Evolutionary conservation across 2,888 invertebrate species (phyloP).

Genomic region (Leptopilina myrica): DNA sequence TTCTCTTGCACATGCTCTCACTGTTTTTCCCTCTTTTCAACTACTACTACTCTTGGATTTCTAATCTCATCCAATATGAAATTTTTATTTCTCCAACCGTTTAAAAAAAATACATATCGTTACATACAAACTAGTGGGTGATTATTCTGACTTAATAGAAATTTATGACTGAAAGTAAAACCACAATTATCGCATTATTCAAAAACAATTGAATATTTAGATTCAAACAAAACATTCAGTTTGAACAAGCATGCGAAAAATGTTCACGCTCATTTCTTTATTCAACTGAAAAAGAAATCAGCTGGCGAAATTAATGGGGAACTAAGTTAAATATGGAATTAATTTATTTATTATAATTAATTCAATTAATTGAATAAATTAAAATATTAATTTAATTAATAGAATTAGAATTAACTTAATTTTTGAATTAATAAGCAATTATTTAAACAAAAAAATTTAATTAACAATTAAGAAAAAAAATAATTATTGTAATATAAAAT

Average conservation of each 20-base stretch:
- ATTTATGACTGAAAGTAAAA: background rate
- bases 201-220: background rate
- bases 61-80: background rate
- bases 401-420: no score
- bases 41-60: background rate
- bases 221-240: no score
- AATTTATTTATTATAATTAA: no score
- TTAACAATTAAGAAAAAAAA: no score
- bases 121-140: background rate
- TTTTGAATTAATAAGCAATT: no score
- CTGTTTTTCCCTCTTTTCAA: slow-evolving; percentile 10
- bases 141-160: slow-evolving; percentile 26
- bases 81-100: slow-evolving; percentile 15
- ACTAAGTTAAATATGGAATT: no score
- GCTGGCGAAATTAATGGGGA: no score
- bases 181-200: background rate
- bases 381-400: no score
- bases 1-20: slow-evolving; percentile 16
- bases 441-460: no score
- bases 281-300: background rate
- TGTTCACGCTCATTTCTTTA: background rate
- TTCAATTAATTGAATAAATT: no score
- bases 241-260: no score
- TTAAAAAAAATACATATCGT: background rate
- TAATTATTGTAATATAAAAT: no score